Base-by-base conservation (phyloP, 1,140 invertebrate species). In the Fopius arisanus region DNA sequence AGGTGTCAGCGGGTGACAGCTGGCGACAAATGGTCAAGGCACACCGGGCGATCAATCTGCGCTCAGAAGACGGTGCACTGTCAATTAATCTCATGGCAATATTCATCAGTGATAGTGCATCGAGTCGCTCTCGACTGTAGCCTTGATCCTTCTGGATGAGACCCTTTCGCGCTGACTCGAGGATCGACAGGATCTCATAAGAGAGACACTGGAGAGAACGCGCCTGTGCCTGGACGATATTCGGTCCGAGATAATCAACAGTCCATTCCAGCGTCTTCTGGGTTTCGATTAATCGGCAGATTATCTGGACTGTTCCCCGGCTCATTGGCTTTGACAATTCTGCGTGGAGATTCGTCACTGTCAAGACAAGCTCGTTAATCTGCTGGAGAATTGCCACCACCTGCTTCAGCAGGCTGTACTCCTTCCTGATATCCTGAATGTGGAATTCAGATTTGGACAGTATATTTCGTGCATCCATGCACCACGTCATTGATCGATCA, bases 201-300 rank as follows among this genome's bases (percentile, higher is more conserved):
- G 88, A 85, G 2, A 92, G 80, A 78, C 91, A 90, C 71, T 93
- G 92, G 9, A 92, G 75, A 2, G 92, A 89, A 70, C 92, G 90
- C 69, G 88, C 89, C 54, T 88, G 86, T 0, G 86, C 81, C 29
- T 85, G 82, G 29, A 87, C 85, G 21, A 88, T 72, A 2, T 83
- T 75, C 2, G 83, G 78, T 0, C 84, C 84, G 0, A 85, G 31
- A 6, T 72, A 85, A 3, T 88, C 90, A 62, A 93, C 90, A 10
- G 84, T 90, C 73, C 90, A 90, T 83, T 94, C 91, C 77, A 97
- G 90, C 14, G 91, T 90, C 87, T 96, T 96, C 7, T 97, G 86
- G 10, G 96, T 86, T 86, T 97, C 95, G 33, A 96, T 90, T 10
- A 97, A 87, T 82, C 92, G 91, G 87, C 95, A 97, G 29, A 98